Conservation (phyloP, 2,113 vertebrate genomes). For the Chaetorhynchus papuensis region DNA sequence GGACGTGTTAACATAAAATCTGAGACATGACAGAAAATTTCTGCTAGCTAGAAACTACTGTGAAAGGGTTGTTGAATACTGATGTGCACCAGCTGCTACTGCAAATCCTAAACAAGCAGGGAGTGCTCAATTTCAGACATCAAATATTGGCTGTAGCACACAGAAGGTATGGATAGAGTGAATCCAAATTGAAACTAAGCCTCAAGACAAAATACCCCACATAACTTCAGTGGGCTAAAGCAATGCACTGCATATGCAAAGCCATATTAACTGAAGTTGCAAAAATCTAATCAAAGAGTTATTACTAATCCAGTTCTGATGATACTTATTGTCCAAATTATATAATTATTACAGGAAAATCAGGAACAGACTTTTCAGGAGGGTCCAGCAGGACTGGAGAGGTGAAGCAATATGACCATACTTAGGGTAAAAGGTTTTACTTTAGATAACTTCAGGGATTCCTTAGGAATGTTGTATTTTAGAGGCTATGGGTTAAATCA, state of each 20-base stretch:
- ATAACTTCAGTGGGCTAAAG: not conserved
- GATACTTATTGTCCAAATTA: not conserved
- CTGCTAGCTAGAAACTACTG: not conserved
- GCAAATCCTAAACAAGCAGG: not conserved
- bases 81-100: not conserved
- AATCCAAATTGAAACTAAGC: not conserved
- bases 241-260: not conserved
- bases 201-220: not conserved
- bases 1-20: not conserved
- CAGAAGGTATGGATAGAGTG: not conserved
- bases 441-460: not conserved
- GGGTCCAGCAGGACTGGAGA: not conserved
- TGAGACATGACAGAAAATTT: not conserved
- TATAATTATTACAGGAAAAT: not conserved
- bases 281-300: not conserved
- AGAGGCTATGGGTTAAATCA: not conserved
- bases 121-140: not conserved
- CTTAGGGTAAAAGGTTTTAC: not conserved
- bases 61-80: not conserved
- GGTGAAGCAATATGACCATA: not conserved
- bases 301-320: not conserved
- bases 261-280: not conserved
- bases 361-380: not conserved
- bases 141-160: not conserved
- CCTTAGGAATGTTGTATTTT: not conserved